Evolutionary conservation across 2,888 invertebrate genomes (phyloP).

Genomic region (Bruchidius siliquastri): DNA sequence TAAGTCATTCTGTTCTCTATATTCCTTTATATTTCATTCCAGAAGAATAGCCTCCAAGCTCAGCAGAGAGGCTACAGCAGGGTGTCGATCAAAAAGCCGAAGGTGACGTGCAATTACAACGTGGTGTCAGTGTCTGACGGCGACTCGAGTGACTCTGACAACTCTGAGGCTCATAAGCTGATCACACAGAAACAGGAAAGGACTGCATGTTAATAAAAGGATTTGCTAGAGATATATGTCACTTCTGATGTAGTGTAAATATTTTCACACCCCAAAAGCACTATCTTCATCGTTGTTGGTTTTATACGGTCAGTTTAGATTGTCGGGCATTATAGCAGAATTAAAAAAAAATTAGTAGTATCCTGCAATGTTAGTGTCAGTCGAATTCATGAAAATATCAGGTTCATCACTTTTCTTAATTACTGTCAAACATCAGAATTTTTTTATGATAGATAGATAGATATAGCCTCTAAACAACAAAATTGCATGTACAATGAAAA

Average conservation of each 20-base stretch:
- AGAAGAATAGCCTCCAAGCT: conserved; percentile 43
- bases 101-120: conserved; percentile 49
- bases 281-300: conserved; percentile 40
- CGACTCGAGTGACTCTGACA: conserved; percentile 45
- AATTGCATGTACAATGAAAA: no score
- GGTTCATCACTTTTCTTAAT: no score
- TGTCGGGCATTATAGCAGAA: conserved; percentile 4
- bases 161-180: conserved; percentile 41
- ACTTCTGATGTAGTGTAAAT: conserved; percentile 25
- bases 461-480: no score
- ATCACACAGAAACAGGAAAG: conserved; percentile 38
- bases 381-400: no score
- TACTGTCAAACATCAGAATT: no score
- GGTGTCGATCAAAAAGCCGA: conserved; percentile 48
- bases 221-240: background rate
- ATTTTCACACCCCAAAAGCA: conserved; percentile 23
- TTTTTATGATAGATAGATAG: no score
- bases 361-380: no score
- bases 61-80: conserved; percentile 43
- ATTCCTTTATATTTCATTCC: conserved; percentile 20
- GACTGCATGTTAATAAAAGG: conserved; percentile 39
- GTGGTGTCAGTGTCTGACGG: conserved; percentile 47
- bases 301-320: background rate
- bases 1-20: no score
- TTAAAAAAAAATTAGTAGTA: conserved; percentile 1